Percentiles rank a stretch among this genome's conserved stretches.
Conservation (phyloP, 1,140 invertebrate species). For the Procambarus virginalis region DNA sequence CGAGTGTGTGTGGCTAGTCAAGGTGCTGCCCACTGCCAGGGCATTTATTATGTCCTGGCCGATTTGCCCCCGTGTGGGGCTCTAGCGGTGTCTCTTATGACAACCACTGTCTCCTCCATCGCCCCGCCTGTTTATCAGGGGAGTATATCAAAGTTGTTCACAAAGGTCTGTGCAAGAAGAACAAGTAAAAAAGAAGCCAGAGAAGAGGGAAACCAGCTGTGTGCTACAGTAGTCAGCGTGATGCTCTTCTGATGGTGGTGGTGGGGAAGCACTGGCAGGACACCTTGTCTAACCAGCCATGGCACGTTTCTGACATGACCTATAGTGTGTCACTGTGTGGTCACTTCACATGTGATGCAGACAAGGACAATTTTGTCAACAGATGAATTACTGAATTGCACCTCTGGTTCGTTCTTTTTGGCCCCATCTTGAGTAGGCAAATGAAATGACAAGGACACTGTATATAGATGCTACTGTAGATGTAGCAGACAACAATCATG, state of each 20-base stretch:
- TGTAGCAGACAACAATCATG: constrained; percentile 71
- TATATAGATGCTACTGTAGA: constrained; percentile 72
- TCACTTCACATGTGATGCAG: constrained; percentile 71
- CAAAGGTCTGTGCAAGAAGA: too few species aligned
- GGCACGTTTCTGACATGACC: constrained; percentile 70
- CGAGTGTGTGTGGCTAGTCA: constrained; percentile 70
- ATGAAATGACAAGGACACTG: constrained; percentile 69
- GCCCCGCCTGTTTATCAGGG: too few species aligned
- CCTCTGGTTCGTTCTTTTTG: constrained; percentile 65
- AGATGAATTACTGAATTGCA: constrained; percentile 71
- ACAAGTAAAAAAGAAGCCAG: too few species aligned
- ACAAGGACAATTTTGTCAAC: constrained; percentile 71
- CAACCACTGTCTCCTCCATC: too few species aligned
- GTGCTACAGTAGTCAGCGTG: constrained; percentile 71
- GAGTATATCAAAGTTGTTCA: too few species aligned
- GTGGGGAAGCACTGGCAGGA: constrained; percentile 69
- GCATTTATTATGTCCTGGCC: constrained; percentile 65
- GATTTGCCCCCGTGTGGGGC: constrained; percentile 82
- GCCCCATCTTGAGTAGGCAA: constrained; percentile 56
- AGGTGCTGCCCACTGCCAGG: constrained; percentile 70
- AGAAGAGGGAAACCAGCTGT: too few species aligned
- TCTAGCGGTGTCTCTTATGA: constrained; percentile 87
- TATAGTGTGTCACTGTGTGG: constrained; percentile 70
- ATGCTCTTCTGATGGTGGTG: constrained; percentile 69
- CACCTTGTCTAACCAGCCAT: constrained; percentile 60